Conservation (phyloP, 2,797 vertebrate genomes). For the Novumbra hubbsi region DNA sequence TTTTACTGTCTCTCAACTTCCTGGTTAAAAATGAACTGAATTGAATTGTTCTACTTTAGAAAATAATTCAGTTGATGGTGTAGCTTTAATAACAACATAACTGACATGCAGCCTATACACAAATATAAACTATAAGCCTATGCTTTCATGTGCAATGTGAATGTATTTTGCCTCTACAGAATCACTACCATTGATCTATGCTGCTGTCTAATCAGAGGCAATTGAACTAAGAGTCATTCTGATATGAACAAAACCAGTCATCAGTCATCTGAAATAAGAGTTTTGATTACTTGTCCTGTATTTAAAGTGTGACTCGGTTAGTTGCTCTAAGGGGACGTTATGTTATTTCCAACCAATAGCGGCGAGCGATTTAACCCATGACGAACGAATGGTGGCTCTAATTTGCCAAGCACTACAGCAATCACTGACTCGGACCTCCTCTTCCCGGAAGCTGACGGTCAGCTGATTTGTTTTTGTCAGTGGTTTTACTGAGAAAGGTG, state of each 20-base stretch:
- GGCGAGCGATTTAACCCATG: background rate
- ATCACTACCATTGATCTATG: background rate
- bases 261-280: background rate
- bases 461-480: conserved; percentile 68
- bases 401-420: conserved; percentile 55
- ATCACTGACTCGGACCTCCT: conserved; percentile 46
- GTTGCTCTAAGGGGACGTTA: conserved; percentile 41
- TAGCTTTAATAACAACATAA: background rate
- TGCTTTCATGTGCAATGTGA: background rate
- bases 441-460: conserved; percentile 76
- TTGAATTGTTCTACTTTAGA: background rate
- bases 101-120: background rate
- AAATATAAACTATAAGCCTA: background rate
- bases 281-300: background rate
- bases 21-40: background rate
- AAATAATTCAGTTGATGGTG: background rate
- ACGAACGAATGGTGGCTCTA: conserved; percentile 12
- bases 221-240: no score
- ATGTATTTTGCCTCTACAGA: background rate
- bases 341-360: conserved; percentile 46
- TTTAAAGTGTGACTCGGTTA: conserved; percentile 35
- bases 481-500: conserved; percentile 8
- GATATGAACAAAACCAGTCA: no score
- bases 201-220: no score
- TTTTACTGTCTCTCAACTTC: background rate